Conservation (phyloP, 2,797 vertebrate genomes). For the Trachops cirrhosus region DNA sequence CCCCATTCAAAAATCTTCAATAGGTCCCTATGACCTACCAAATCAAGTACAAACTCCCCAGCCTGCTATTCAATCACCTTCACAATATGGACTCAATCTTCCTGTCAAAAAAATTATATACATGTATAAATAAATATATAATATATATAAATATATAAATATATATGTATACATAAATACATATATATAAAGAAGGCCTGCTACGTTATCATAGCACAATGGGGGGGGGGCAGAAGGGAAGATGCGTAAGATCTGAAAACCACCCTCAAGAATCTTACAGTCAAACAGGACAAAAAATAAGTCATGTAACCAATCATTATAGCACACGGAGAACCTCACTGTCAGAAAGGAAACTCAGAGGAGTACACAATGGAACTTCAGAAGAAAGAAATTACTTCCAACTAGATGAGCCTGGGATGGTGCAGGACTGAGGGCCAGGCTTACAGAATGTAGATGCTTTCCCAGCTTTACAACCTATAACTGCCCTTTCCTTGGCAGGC, state of each 20-base stretch:
- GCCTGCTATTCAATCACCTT: constrained; percentile 45
- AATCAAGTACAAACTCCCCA: constrained; percentile 60
- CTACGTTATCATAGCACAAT: neutral
- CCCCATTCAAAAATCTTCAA: constrained; percentile 62
- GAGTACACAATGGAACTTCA: neutral
- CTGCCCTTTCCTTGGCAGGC: neutral
- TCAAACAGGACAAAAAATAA: constrained; percentile 11
- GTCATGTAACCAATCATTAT: neutral
- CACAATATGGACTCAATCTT: constrained; percentile 55
- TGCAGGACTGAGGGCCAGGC: too few relatives aligned
- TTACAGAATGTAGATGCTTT: neutral
- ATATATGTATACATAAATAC: too few relatives aligned
- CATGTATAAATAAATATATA: too few relatives aligned
- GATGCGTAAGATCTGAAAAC: neutral
- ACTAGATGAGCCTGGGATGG: neutral
- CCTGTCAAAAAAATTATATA: constrained; percentile 40
- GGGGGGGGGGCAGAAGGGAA: neutral
- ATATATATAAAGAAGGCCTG: neutral
- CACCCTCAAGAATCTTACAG: constrained; percentile 54
- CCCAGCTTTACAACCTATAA: neutral
- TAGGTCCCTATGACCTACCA: constrained; percentile 64
- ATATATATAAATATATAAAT: too few relatives aligned
- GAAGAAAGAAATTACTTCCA: neutral
- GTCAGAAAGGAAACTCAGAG: neutral
- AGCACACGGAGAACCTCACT: neutral